Evolutionary conservation across 2,888 invertebrate species (phyloP), one percentile per base, ranked within the genome.

Genomic region (Galeopsomyia nigrocyanea): DNA sequence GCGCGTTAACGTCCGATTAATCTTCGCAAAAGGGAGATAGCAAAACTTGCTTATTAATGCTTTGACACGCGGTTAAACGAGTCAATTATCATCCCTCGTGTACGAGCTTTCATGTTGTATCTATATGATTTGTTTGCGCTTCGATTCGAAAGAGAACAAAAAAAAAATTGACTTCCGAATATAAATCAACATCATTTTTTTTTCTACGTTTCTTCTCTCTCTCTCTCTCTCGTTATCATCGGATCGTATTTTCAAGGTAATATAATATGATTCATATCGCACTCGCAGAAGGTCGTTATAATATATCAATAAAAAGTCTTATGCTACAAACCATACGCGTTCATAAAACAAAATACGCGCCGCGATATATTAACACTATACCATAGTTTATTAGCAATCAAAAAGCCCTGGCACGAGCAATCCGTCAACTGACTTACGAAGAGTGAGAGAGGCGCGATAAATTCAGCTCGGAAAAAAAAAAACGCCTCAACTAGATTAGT

Each of bases 11-110:
- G 53, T 58, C 39, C 39, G 51, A 62, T 31, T 39, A 53, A 49
- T n/a, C 61, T 68, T 62, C 49, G 56, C 62, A 62, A 68, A 68
- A 68, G 56, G 68, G 56, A 62, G 68, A 62, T 57, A 26, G 26
- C 13, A 39, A 39, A 39, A 39, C 3, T 1, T 16, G 50, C 50
- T 58, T 55, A 60, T 68, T 68, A 68, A 64, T 64, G 55, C 13
- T 65, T 68, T 63, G 55, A 49, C 13, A 46, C 62, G 49, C 31
- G 16, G 13, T 10, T 72, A 60, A 60, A 64, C 16, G 58, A 53
- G 60, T 53, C 22, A 47, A 49, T 64, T 64, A 60, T 47, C 26
- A 22, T 5, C 3, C 9, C 16, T 55, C 49, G n/a, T 10, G 7
- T 10, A 39, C 7, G 7, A 10, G 39, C 39, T n/a, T n/a, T 39